Base-by-base conservation (phyloP, 1,140 invertebrate species). In the Cotesia typhae region DNA sequence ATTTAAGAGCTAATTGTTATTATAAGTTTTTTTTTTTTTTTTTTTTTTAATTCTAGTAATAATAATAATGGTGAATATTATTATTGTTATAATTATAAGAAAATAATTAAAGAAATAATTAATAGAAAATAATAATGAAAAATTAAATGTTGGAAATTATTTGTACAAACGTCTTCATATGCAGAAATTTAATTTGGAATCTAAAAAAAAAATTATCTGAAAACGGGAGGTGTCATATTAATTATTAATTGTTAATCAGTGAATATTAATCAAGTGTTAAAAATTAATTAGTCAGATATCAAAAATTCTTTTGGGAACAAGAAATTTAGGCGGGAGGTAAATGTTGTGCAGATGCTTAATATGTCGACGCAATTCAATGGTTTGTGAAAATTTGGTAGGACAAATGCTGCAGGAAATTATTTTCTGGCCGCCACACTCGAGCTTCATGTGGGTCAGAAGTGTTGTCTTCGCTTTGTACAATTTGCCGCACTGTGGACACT, bases 391-490 rank as follows among this genome's bases (percentile, higher is more conserved):
- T 37, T 82, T 83, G 7, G 79, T 74, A n/a, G 73, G 70, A 73
- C 89, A 90, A 12, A 88, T 64, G 7, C 84, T 79, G 74, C 88
- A 90, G 6, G 75, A 72, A 74, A 88, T 89, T 59, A 87, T 84
- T 12, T 84, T 83, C 47, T 85, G 83, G 47, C 84, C 84, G 4
- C 88, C 88, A 75, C 89, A 90, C 66, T 89, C 88, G 72, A 84
- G 87, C 57, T 87, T 86, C 72, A 87, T 79, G 67, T 90, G 89
- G 51, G 86, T 86, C 57, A 79, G 80, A 2, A 90, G 75, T 68
- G 84, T 87, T 74, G 81, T 81, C 78, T 85, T 87, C 64, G 87
- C 82, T 75, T 88, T 89, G 77, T 89, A 90, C 6, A 80, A 76
- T 76, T 84, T 84, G 4, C 84, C 85, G 74, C 90, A 90, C 47